Base-by-base conservation (phyloP, 2,113 vertebrate species). In the Anhinga rufa region DNA sequence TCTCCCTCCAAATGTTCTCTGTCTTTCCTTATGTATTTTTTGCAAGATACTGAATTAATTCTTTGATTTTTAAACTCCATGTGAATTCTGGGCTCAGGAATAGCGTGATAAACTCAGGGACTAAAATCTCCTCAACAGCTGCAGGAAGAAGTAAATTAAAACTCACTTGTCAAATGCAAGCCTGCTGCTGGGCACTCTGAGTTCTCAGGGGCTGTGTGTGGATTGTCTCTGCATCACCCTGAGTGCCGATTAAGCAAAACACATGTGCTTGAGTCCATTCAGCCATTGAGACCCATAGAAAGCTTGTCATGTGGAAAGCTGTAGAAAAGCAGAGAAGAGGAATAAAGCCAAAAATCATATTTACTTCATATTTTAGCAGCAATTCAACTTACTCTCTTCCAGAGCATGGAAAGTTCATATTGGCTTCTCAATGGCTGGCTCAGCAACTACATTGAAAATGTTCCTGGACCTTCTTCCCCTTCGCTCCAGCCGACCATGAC, bases 141-240 rank as follows among this genome's bases (percentile, higher is more conserved):
- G 83, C 48, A 93, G 76, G 60, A 88, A 86, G 60, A 82, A 93
- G 76, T 83, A 86, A 96, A 95, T 92, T 90, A 72, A 82, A 86
- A 60, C 36, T 91, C 38, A 5, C 51, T 71, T 82, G 52, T 93
- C 82, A 92, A 86, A 90, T 14, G 7, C 24, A 75, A 90, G 48
- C 13, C 48, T 92, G 32, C 38, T 93, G 55, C 72, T 88, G 92
- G 52, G 82, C 9, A 2, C 55, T 44, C 19, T 6, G 32, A 51
- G 64, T 20, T 81, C 42, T 55, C 18, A 7, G 71, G 71, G 55
- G n/a, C 38, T 75, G 14, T 29, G 13, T 65, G 13, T 75, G 55
- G 26, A 51, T 95, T 91, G 12, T 90, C 25, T 94, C 38, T 0
- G 2, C 64, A 48, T 40, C 80, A 52, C 44, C 22, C 57, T 84